phyloP scores from a whole-genome alignment of 2,113 vertebrate genomes.

The Varanus salvator region DNA sequence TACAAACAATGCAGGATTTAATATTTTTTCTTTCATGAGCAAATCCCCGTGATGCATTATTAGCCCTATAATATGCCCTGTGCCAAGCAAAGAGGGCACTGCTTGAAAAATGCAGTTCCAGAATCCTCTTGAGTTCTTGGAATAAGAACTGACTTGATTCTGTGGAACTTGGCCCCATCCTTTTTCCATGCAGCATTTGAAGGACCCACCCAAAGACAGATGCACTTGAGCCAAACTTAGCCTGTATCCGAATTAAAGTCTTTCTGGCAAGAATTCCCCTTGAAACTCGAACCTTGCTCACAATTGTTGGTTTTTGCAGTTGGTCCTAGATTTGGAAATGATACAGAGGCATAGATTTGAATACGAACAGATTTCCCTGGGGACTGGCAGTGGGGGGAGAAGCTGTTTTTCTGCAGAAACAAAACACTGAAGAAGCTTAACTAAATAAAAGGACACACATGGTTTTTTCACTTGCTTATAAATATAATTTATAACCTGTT shows the following conservation, averaged over 20 bases:
- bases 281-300: neutral
- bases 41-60: neutral
- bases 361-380: neutral
- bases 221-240: neutral
- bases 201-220: neutral
- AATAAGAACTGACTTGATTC: neutral
- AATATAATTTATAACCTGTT: slow-evolving; percentile 99
- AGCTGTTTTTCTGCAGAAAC: neutral
- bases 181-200: neutral
- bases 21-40: neutral
- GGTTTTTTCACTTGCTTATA: slow-evolving; percentile 88
- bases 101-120: neutral
- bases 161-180: neutral
- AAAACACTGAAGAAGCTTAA: neutral
- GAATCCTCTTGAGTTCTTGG: neutral
- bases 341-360: neutral
- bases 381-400: neutral
- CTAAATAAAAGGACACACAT: slow-evolving; percentile 56
- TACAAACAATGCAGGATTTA: neutral
- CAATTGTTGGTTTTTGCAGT: neutral
- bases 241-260: neutral
- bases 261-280: neutral
- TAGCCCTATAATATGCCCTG: neutral
- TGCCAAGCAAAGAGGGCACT: neutral
- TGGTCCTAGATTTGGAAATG: too few species aligned